Percentiles rank a stretch among this genome's conserved stretches.
phyloP scores from a whole-genome alignment of 2,888 invertebrate genomes.

The Ceraclea dissimilis region DNA sequence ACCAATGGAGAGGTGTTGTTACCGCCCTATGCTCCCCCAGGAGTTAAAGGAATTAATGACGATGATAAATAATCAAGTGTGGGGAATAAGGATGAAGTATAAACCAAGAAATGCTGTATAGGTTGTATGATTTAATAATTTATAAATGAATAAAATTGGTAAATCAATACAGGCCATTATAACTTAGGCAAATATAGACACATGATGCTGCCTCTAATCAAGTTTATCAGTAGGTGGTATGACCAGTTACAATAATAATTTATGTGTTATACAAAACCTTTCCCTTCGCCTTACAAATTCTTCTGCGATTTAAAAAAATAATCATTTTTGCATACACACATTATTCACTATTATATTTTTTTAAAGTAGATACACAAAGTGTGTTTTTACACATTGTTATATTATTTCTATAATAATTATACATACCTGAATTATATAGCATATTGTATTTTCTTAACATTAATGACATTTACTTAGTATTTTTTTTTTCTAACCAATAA shows the following conservation, averaged over 20 bases:
- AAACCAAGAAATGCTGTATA: slow-evolving; percentile 5
- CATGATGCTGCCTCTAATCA: slow-evolving; percentile 8
- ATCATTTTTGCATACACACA: neutral
- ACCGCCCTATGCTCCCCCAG: too few species aligned
- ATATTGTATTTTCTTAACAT: neutral
- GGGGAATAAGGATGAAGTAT: neutral
- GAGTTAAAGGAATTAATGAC: too few species aligned
- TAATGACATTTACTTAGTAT: neutral
- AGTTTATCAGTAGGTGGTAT: too few species aligned
- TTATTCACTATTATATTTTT: neutral
- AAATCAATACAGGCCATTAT: slow-evolving; percentile 15
- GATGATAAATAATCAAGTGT: too few species aligned
- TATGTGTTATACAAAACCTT: neutral
- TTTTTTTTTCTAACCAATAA: neutral
- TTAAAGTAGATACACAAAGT: neutral
- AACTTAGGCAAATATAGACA: slow-evolving; percentile 15
- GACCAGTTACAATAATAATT: too few species aligned
- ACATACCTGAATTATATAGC: neutral
- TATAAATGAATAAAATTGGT: slow-evolving; percentile 15
- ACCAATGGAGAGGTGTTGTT: too few species aligned
- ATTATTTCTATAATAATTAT: neutral
- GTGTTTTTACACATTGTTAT: neutral
- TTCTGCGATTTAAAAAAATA: neutral
- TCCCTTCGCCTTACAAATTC: neutral
- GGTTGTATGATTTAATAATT: slow-evolving; percentile 10